A percentile compares a stretch with the other conserved stretches of the same genome.
These are phyloP conservation scores for Premnoplex brunnescens DNA, from an alignment of 2,797 vertebrate genomes.

Conservation along the genomic window DNA sequence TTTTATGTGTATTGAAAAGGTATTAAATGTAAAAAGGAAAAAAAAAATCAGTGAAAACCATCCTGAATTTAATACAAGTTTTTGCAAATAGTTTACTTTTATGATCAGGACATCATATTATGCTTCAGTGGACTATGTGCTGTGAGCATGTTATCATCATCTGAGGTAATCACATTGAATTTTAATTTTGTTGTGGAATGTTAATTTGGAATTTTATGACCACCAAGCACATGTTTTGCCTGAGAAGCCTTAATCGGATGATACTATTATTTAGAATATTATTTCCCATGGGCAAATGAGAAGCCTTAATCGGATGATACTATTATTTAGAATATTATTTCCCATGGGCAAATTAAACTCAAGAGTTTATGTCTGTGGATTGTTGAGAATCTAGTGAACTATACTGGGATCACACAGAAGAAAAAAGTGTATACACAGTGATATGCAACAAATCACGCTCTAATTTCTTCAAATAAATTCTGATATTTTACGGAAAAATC, in stretches of 20 bases:
- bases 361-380: slow-evolving; percentile 46
- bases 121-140: slow-evolving; percentile 1
- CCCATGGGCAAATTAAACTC: slow-evolving; percentile 58
- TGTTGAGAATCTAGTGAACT: slow-evolving; percentile 49
- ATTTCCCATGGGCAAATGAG: slow-evolving; percentile 48
- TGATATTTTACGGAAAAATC: not conserved
- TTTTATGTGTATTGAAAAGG: not conserved
- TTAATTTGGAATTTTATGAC: slow-evolving; percentile 56
- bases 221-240: slow-evolving; percentile 55
- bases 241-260: slow-evolving; percentile 56
- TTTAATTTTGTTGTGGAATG: slow-evolving; percentile 55
- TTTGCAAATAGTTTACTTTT: slow-evolving; percentile 16
- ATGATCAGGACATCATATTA: not conserved
- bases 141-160: slow-evolving; percentile 38
- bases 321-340: slow-evolving; percentile 50
- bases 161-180: slow-evolving; percentile 60
- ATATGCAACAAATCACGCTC: not conserved
- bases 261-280: slow-evolving; percentile 54
- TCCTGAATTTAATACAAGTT: not conserved
- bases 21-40: not conserved
- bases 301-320: slow-evolving; percentile 45
- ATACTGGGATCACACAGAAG: not conserved
- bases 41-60: not conserved
- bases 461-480: not conserved
- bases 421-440: not conserved